phyloP scores from a whole-genome alignment of 1,140 invertebrate genomes.

The Brachionus rotundiformis region DNA sequence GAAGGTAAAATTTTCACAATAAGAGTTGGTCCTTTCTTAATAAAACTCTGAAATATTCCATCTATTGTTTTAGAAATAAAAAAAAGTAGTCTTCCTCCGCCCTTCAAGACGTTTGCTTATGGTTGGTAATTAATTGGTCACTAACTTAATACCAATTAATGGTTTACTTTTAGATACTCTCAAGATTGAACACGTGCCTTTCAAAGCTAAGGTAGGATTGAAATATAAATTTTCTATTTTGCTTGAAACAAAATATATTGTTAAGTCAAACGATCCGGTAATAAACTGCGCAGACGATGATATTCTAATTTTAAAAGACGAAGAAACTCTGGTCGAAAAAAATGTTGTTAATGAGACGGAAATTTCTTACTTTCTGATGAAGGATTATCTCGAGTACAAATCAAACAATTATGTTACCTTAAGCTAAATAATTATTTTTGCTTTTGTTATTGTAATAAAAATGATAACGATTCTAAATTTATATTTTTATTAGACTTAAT shows the following conservation, averaged over 20 bases:
- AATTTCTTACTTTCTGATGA: conserved; percentile 35
- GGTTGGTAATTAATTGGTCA: too few relatives aligned
- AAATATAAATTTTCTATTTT: not conserved
- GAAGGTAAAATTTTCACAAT: not conserved
- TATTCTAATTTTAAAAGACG: conserved; percentile 25
- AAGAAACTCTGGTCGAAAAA: conserved; percentile 2
- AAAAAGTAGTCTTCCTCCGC: conserved; percentile 38
- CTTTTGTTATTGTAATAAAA: not conserved
- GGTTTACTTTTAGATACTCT: not conserved
- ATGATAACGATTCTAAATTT: not conserved
- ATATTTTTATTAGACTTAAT: too few relatives aligned
- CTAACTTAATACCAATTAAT: too few relatives aligned
- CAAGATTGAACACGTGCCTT: conserved; percentile 46
- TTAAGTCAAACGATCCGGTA: conserved; percentile 41
- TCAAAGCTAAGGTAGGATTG: conserved; percentile 39
- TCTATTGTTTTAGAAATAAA: conserved; percentile 38
- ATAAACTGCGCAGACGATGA: conserved; percentile 49
- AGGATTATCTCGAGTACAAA: conserved; percentile 37
- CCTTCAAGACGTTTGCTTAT: conserved; percentile 27
- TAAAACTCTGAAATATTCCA: too few relatives aligned
- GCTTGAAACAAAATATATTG: not conserved
- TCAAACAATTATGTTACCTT: not conserved
- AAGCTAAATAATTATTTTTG: not conserved
- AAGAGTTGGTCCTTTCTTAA: not conserved
- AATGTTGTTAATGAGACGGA: conserved; percentile 40